Evolutionary conservation across 2,113 vertebrate species (phyloP), one percentile per base, ranked within the genome.

Genomic region (Camelus bactrianus): DNA sequence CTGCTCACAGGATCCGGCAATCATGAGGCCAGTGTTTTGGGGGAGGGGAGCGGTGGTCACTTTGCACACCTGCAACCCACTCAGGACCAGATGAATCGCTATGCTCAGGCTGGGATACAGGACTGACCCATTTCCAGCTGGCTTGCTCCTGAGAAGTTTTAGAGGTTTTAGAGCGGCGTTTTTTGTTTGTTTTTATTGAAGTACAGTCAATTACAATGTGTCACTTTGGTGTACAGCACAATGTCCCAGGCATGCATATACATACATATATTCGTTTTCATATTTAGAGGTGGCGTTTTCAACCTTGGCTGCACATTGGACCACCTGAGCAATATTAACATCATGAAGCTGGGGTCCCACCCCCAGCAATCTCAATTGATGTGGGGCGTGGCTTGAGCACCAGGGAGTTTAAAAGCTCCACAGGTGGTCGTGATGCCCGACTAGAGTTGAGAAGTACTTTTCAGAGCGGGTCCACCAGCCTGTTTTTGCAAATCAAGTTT

Each of bases 401-500:
- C 14, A 30, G 50, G 12, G 38, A 24, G 79, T 86, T 58, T 20
- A 38, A 94, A 91, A 79, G 52, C n/a, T 80, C 32, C 60, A 17
- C 48, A 56, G 52, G 46, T 28, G 26, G 38, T 32, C 22, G 6
- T 8, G 48, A 67, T 35, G 3, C 28, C 13, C 10, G 20, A 8
- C 35, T 65, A 67, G 30, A 24, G n/a, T 5, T 20, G 30, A 38
- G 58, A 75, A 76, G 52, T 8, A 54, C 22, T 48, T 17, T 60
- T 70, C 54, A 94, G 38, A 87, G 28, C 20, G 11, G 30, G 9
- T 15, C 32, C 3, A 28, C 32, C 19, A 20, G 56, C 2, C 46
- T 35, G 17, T 58, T 62, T 88, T 93, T 93, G 54, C 46, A 82
- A 92, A 97, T 72, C 62, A 85, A 93, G 20, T 91, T 88, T 81